Evolutionary conservation across 2,888 invertebrate genomes (phyloP), one percentile per base, ranked within the genome.

Genomic region (Esperia sulphurella): DNA sequence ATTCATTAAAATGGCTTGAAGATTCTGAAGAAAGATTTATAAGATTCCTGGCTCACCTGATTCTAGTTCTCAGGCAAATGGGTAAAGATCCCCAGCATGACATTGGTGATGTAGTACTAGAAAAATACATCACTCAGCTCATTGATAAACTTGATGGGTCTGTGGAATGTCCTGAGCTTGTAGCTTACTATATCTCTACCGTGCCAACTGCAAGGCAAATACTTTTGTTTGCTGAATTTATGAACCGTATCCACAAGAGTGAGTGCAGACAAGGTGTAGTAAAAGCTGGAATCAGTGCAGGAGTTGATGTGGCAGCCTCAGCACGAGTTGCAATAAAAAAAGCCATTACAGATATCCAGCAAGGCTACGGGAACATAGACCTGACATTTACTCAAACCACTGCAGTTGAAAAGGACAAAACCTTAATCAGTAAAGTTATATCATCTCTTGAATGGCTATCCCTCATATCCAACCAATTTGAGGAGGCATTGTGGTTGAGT

Each of bases 311-410:
- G n/a, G 92, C 94, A 50, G 92, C 93, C 14, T 95, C 97, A 49
- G 96, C 97, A 0, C 94, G 95, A 71, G 90, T 94, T 51, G 95
- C 97, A 0, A 97, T 98, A 0, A 96, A 96, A 69, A 94, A 93
- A 68, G 94, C 88, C 8, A 87, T 90, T 30, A 64, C 76, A 52
- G 79, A 83, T 51, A 83, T 88, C 39, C 87, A 88, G 55, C 78
- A 83, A 67, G 82, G 81, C 9, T 88, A 88, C 75, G 88, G 87
- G 1, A 84, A 84, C 59, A 65, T 84, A 46, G 91, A 91, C 52
- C 85, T 91, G 1, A 91, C 91, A 50, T 89, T 95, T 13, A 94
- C 93, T 0, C 91, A 91, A 63, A 91, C 92, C 33, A 96, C 97
- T 75, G 81, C 92, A 48, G 91, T 80, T 42, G 88, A 88, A 63